These are phyloP conservation scores for Halichondria panicea DNA, from an alignment of 37 sponge, comb jelly and placozoan genomes.

Conservation along the genomic window DNA sequence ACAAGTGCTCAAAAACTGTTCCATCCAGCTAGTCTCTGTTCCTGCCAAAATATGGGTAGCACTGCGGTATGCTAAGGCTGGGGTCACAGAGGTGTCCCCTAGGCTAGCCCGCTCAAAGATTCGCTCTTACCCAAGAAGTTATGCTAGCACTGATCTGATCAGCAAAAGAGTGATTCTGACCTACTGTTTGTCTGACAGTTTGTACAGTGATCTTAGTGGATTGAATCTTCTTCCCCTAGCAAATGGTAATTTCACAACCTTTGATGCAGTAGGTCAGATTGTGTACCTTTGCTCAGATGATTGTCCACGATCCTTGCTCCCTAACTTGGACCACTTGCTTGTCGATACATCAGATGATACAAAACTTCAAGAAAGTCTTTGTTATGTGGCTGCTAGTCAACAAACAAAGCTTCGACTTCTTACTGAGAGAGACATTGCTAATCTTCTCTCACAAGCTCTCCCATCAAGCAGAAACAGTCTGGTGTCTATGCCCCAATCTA, in stretches of 20 bases:
- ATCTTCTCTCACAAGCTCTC: neutral
- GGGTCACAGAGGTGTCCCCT: conserved; percentile 18
- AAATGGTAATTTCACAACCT: conserved; percentile 27
- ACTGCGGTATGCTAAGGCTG: neutral
- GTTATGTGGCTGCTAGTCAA: conserved; percentile 6
- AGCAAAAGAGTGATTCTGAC: conserved; percentile 37
- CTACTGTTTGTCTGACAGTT: conserved; percentile 60
- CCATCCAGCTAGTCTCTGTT: conserved; percentile 24
- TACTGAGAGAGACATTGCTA: neutral
- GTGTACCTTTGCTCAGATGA: conserved; percentile 31
- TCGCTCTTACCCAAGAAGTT: conserved; percentile 2
- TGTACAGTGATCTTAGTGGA: conserved; percentile 25
- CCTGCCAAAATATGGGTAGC: conserved; percentile 12
- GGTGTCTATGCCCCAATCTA: neutral
- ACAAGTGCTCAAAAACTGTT: conserved; percentile 14
- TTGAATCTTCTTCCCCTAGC: conserved; percentile 48
- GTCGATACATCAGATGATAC: neutral
- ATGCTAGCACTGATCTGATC: neutral
- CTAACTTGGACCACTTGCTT: conserved; percentile 15
- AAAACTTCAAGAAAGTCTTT: neutral
- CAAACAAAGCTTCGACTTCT: conserved; percentile 21
- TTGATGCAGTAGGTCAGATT: conserved; percentile 4
- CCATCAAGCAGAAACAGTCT: neutral
- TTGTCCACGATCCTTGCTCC: conserved; percentile 26
- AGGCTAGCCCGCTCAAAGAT: neutral